Conservation (phyloP, 2,888 invertebrate species). For the Pteria penguin region DNA sequence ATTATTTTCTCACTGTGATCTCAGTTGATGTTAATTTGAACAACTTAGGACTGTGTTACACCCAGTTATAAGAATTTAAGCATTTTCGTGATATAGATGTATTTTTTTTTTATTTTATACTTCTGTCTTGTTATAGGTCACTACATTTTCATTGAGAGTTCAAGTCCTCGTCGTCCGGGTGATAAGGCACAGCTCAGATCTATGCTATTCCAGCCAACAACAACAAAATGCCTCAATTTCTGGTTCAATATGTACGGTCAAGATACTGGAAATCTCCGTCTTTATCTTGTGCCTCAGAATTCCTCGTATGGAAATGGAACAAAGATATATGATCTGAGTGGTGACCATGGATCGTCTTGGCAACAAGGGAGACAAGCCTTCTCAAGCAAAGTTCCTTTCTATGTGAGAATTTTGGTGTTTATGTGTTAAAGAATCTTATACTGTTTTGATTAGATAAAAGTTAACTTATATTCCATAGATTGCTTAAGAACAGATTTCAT, state of each 20-base stretch:
- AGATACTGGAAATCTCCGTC: conserved; percentile 62
- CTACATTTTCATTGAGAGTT: conserved; percentile 84
- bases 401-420: conserved; percentile 62
- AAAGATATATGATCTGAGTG: conserved; percentile 62
- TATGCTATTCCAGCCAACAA: conserved; percentile 53
- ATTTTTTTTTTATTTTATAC: no score
- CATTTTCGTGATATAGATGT: no score
- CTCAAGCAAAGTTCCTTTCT: conserved; percentile 57
- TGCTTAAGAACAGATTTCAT: no score
- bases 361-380: conserved; percentile 58
- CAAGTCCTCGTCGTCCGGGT: conserved; percentile 83
- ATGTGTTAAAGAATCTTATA: background rate
- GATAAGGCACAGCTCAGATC: conserved; percentile 62
- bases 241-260: conserved; percentile 75
- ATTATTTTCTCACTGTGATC: no score
- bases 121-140: conserved; percentile 72
- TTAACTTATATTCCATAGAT: no score
- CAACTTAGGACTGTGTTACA: no score
- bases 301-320: conserved; percentile 45
- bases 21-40: no score
- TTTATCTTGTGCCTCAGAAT: conserved; percentile 51
- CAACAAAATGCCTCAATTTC: conserved; percentile 69
- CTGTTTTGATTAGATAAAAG: no score
- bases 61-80: no score
- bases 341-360: conserved; percentile 63